phyloP scores from a whole-genome alignment of 1,140 invertebrate genomes.

The Diachasmimorpha longicaudata region DNA sequence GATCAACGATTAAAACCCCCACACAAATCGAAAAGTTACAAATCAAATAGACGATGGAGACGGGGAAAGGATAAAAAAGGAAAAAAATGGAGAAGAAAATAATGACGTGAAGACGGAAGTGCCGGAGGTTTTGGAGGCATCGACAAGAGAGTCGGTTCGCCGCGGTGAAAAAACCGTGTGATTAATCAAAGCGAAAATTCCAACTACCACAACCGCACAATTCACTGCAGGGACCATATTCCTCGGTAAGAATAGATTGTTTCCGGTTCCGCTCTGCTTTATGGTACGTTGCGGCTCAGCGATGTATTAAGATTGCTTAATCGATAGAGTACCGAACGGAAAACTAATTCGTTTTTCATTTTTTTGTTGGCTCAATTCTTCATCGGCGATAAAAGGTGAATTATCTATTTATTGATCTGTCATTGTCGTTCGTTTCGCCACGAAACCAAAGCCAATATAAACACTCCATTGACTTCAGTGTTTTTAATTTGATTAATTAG shows the following conservation, averaged over 20 bases:
- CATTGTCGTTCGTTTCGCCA: too few relatives aligned
- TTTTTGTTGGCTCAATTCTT: slow-evolving; percentile 20
- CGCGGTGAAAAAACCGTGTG: slow-evolving; percentile 46
- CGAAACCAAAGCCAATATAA: too few relatives aligned
- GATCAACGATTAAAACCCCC: too few relatives aligned
- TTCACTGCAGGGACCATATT: slow-evolving; percentile 55
- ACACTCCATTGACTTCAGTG: too few relatives aligned
- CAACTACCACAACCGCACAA: slow-evolving; percentile 30
- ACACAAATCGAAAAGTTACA: background rate
- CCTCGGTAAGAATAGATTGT: slow-evolving; percentile 63
- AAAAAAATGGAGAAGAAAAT: background rate
- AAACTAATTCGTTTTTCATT: slow-evolving; percentile 60
- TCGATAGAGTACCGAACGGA: slow-evolving; percentile 58
- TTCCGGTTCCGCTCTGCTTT: slow-evolving; percentile 63
- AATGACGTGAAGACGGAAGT: background rate
- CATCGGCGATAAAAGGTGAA: background rate
- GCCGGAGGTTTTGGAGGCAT: slow-evolving; percentile 16
- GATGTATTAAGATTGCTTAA: slow-evolving; percentile 66
- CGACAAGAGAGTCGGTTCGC: slow-evolving; percentile 9
- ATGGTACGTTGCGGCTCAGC: slow-evolving; percentile 64
- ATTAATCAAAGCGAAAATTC: slow-evolving; percentile 67
- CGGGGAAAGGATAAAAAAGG: background rate
- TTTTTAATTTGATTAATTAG: too few relatives aligned
- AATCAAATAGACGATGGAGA: background rate
- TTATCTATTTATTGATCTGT: too few relatives aligned